A percentile compares a stretch with the other conserved stretches of the same genome.
Evolutionary conservation across 2,888 invertebrate species (phyloP).

Genomic region (Nipponacmea schrenckii): DNA sequence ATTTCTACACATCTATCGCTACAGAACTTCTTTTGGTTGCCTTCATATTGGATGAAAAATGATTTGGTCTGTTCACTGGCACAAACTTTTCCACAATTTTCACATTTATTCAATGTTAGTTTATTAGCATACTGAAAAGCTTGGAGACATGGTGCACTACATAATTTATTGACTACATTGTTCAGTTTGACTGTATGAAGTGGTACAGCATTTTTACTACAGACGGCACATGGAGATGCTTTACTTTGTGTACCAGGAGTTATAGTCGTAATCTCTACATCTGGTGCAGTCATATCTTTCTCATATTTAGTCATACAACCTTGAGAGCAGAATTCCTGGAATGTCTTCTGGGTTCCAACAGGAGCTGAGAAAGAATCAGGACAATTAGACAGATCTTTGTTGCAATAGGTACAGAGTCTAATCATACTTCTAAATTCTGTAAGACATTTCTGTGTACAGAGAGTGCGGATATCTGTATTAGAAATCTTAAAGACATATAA

Average conservation of each 20-base stretch:
- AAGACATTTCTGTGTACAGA: conserved; percentile 87
- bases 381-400: conserved; percentile 79
- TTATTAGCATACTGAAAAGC: conserved; percentile 94
- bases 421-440: conserved; percentile 89
- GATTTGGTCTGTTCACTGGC: conserved; percentile 73
- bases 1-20: conserved; percentile 90
- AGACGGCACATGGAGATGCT: conserved; percentile 79
- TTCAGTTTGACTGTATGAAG: conserved; percentile 80
- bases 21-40: conserved; percentile 76
- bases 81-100: conserved; percentile 87
- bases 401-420: conserved; percentile 92
- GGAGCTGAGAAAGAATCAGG: conserved; percentile 84
- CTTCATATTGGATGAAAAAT: conserved; percentile 63
- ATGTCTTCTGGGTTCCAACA: conserved; percentile 87
- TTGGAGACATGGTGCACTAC: conserved; percentile 91
- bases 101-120: conserved; percentile 71
- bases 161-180: conserved; percentile 76
- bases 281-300: conserved; percentile 41
- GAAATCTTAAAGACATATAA: conserved; percentile 87
- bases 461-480: conserved; percentile 76
- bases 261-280: conserved; percentile 41
- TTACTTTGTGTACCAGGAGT: conserved; percentile 27
- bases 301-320: conserved; percentile 79
- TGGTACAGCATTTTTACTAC: conserved; percentile 79
- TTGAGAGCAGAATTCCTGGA: conserved; percentile 78